Conservation (phyloP, 2,113 vertebrate genomes). For the Galemys pyrenaicus region DNA sequence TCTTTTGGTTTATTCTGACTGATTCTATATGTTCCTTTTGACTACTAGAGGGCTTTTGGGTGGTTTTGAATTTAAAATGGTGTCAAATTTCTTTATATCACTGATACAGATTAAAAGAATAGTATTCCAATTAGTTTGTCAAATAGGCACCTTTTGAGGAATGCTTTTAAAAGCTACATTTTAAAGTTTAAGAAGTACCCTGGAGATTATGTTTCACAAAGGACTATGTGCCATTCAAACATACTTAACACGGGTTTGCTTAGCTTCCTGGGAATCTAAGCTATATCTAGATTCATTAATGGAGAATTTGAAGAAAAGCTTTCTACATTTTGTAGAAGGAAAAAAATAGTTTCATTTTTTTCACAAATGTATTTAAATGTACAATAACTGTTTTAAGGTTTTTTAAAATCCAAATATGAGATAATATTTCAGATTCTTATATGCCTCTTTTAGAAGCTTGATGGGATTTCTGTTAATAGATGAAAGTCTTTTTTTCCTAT, state of each 20-base stretch:
- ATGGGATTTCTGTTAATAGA: not conserved
- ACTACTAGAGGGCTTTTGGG: conserved; percentile 20
- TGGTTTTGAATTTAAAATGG: conserved; percentile 56
- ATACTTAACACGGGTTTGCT: not conserved
- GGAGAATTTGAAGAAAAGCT: conserved; percentile 17
- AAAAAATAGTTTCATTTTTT: conserved; percentile 7
- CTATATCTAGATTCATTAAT: not conserved
- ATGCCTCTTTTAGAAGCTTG: conserved; percentile 33
- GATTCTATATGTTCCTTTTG: not conserved
- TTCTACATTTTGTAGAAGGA: not conserved
- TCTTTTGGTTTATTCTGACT: conserved; percentile 35
- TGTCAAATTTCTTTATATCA: not conserved
- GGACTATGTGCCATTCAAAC: not conserved
- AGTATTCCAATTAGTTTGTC: conserved; percentile 11
- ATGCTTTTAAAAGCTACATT: not conserved
- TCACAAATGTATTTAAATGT: not conserved
- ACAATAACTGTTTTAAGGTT: not conserved
- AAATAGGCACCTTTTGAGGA: not conserved
- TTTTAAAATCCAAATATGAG: conserved; percentile 2
- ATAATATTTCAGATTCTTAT: not conserved
- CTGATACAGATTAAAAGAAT: conserved; percentile 31
- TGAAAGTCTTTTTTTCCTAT: not conserved
- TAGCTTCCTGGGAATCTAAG: conserved; percentile 7
- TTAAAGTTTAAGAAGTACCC: not conserved
- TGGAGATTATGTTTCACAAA: conserved; percentile 11